Evolutionary conservation across 2,113 vertebrate species (phyloP).

Genomic region (Brachypteracias leptosomus): DNA sequence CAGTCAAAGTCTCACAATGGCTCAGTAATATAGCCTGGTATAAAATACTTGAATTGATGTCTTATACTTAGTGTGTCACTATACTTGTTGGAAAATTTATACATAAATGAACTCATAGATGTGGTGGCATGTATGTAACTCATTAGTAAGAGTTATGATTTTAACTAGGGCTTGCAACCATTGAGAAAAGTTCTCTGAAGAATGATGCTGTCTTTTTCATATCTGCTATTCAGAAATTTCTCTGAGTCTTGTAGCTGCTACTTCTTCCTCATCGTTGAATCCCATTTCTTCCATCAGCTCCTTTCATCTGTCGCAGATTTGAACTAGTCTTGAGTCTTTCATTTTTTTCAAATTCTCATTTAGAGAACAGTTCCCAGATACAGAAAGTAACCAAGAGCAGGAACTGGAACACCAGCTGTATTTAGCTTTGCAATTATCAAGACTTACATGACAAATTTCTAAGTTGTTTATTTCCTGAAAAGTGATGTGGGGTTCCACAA

Average conservation of each 20-base stretch:
- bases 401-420: constrained; percentile 16
- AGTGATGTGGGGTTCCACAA: not conserved
- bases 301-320: constrained; percentile 2
- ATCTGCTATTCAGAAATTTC: not conserved
- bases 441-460: constrained; percentile 22
- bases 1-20: not conserved
- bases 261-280: not conserved
- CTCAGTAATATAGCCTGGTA: not conserved
- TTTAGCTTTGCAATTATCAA: constrained; percentile 25
- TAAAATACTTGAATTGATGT: not conserved
- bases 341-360: not conserved
- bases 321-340: not conserved
- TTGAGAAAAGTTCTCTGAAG: not conserved
- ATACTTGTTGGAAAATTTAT: not conserved
- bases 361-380: not conserved
- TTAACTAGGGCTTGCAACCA: not conserved
- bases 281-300: not conserved
- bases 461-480: constrained; percentile 34
- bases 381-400: not conserved
- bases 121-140: not conserved
- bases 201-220: not conserved
- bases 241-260: not conserved
- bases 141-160: not conserved
- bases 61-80: not conserved
- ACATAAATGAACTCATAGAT: not conserved